A percentile compares a stretch with the other conserved stretches of the same genome.
These are phyloP conservation scores for Danio jaintianensis DNA, from an alignment of 2,797 vertebrate genomes.

Conservation along the genomic window DNA sequence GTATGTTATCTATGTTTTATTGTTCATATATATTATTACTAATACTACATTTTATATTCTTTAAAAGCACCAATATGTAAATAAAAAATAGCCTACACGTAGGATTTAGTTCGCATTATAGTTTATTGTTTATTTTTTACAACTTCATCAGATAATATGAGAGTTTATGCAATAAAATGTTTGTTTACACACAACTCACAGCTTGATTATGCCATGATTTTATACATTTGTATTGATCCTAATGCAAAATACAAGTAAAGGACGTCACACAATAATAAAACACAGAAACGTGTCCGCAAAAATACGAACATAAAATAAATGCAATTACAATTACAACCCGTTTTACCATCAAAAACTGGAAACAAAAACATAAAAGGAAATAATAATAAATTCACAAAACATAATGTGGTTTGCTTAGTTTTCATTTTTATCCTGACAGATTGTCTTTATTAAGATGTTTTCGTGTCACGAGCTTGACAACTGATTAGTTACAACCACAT, in stretches of 20 bases:
- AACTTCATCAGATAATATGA: neutral
- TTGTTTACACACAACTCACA: neutral
- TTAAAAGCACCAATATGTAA: neutral
- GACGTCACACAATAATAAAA: neutral
- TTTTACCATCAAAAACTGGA: too few species aligned
- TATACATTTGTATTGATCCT: neutral
- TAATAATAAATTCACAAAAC: neutral
- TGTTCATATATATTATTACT: neutral
- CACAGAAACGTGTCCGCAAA: neutral
- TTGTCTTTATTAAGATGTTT: neutral
- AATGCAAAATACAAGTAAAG: neutral
- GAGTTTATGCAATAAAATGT: neutral
- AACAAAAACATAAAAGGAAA: neutral
- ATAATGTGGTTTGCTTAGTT: neutral
- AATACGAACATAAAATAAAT: neutral
- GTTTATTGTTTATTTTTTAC: neutral
- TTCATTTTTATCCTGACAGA: neutral
- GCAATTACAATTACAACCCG: neutral
- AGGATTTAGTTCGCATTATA: neutral
- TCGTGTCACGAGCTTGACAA: neutral
- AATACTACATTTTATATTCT: neutral
- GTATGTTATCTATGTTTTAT: too few species aligned
- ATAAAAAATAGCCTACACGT: neutral
- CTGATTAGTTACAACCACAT: neutral
- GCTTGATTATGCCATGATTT: neutral